Conservation (phyloP, 2,797 vertebrate species). For the Sebastiscus tertius region DNA sequence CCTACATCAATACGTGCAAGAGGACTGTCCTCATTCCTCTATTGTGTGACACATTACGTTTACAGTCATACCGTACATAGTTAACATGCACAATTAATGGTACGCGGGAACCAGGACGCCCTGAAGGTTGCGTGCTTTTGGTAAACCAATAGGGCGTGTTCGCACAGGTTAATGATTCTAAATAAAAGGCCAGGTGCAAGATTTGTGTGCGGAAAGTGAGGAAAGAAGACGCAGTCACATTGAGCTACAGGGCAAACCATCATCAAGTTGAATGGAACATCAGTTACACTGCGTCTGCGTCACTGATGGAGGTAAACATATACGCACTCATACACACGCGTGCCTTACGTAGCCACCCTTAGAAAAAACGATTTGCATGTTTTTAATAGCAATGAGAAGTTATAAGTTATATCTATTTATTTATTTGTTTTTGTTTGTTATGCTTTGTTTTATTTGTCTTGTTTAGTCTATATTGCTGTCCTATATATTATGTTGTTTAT, state of each 20-base stretch:
- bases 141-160: not conserved
- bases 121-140: not conserved
- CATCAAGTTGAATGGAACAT: not conserved
- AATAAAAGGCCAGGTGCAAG: not conserved
- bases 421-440: too few species aligned
- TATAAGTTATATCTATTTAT: too few species aligned
- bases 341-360: too few species aligned
- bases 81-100: not conserved
- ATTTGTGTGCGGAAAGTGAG: too few species aligned
- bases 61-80: not conserved
- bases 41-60: not conserved
- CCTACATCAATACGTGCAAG: not conserved
- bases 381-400: too few species aligned
- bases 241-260: not conserved
- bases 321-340: too few species aligned
- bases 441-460: too few species aligned
- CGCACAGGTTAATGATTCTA: not conserved
- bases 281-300: not conserved
- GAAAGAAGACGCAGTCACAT: not conserved
- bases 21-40: not conserved
- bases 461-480: too few species aligned
- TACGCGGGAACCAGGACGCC: not conserved
- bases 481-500: too few species aligned
- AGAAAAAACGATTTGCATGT: too few species aligned
- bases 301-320: not conserved